These are phyloP conservation scores for Morone chrysops DNA, from an alignment of 2,113 vertebrate species.

Conservation along the genomic window DNA sequence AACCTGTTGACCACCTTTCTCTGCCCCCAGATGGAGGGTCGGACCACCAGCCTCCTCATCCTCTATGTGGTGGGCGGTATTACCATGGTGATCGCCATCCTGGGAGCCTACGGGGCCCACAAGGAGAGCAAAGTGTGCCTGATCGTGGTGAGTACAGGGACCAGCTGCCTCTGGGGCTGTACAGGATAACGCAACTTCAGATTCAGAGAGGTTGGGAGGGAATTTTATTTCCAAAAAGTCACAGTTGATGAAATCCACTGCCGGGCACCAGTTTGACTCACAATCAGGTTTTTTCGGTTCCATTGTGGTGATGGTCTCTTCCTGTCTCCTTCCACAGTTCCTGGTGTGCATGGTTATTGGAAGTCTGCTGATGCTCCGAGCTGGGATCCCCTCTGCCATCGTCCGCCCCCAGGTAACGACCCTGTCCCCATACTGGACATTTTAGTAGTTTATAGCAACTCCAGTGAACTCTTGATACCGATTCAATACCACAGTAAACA, in stretches of 20 bases:
- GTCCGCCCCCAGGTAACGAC: slow-evolving; percentile 26
- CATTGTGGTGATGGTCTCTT: neutral
- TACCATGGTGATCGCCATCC: slow-evolving; percentile 56
- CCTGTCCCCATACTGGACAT: too few species aligned
- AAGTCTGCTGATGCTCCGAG: slow-evolving; percentile 46
- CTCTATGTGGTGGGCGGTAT: slow-evolving; percentile 42
- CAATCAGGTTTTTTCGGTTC: neutral
- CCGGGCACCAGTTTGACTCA: neutral
- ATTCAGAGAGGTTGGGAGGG: too few species aligned
- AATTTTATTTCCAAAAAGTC: neutral
- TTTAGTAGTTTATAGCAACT: too few species aligned
- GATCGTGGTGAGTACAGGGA: slow-evolving; percentile 60
- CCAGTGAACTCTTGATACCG: too few species aligned
- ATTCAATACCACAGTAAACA: too few species aligned
- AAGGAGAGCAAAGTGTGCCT: slow-evolving; percentile 55
- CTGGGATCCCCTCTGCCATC: fast-evolving
- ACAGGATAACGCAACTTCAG: neutral
- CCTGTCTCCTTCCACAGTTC: slow-evolving; percentile 51
- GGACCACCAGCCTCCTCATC: neutral
- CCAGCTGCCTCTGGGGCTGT: too few species aligned
- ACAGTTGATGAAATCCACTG: too few species aligned
- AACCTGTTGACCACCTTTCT: neutral
- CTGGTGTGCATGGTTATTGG: slow-evolving; percentile 67
- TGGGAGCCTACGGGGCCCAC: slow-evolving; percentile 71
- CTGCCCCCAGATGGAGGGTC: slow-evolving; percentile 29